Percentiles rank a stretch among this genome's conserved stretches.
phyloP scores from a whole-genome alignment of 2,797 vertebrate genomes.

The Xenops minutus region DNA sequence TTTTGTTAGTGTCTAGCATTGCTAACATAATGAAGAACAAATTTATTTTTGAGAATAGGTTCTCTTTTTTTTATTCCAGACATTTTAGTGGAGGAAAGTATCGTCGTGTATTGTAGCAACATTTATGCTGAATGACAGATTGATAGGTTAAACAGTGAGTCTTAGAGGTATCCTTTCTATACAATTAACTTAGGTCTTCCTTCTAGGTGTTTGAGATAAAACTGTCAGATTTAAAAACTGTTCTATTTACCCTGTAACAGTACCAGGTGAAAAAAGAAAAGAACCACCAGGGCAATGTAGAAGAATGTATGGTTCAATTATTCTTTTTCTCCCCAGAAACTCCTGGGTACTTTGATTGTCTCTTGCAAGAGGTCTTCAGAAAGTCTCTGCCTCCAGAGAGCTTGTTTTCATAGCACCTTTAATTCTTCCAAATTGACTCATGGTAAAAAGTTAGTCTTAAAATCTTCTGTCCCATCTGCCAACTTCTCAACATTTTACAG shows the following conservation, averaged over 20 bases:
- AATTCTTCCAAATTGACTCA: neutral
- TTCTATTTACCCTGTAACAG: neutral
- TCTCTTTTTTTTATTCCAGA: neutral
- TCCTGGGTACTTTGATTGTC: neutral
- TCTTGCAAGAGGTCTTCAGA: neutral
- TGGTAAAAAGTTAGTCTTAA: constrained; percentile 37
- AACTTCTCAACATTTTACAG: constrained; percentile 22
- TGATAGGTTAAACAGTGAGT: neutral
- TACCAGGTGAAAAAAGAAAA: neutral
- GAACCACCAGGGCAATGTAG: neutral
- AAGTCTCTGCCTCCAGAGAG: neutral
- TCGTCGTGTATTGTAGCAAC: neutral
- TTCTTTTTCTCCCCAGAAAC: neutral
- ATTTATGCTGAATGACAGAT: neutral
- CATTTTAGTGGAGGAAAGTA: neutral
- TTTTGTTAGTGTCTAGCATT: neutral
- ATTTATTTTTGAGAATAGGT: neutral
- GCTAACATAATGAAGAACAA: neutral
- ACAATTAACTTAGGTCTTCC: neutral
- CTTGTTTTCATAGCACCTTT: neutral
- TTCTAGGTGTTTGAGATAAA: neutral
- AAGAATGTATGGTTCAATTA: neutral
- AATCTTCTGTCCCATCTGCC: constrained; percentile 38
- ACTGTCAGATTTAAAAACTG: neutral
- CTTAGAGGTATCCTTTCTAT: neutral